Evolutionary conservation across 1,140 invertebrate species (phyloP), one percentile per base, ranked within the genome.

Genomic region (Heliothis subflexa): DNA sequence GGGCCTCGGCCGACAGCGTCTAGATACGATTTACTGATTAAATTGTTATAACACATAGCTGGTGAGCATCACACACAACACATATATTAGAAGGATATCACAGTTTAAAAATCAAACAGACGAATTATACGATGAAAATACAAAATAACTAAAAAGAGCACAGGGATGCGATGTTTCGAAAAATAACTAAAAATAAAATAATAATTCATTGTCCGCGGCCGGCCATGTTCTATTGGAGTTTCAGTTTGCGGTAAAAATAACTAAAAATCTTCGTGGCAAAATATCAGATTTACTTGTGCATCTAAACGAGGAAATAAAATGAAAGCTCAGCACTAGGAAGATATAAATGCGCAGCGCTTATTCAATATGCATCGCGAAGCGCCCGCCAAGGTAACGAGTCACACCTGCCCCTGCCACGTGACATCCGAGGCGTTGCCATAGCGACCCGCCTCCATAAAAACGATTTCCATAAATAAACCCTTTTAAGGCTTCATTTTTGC

Each of bases 301-400:
- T 50, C 50, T 54, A 54, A 70, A 70, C 66, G 52, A 70, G 66
- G 52, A 70, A 70, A 73, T 73, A 73, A 73, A 59, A 59, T 16
- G 54, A 73, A 40, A 11, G 11, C 45, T 75, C 45, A 16, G 21
- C 45, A 71, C 54, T 5, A 71, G 76, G 64, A 55, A 61, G 2
- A 78, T 47, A 50, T 59, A 78, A 78, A 50, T 71, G 50, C 16
- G 54, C 64, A 52, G 64, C 33, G 64, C 54, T 71, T 71, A 78
- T 78, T 45, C 52, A 70, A 61, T 71, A 78, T 71, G 64, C 76
- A 71, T 78, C 55, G 54, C 45, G 76, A 18, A 47, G 50, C 18
- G 66, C 66, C 52, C 14, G 11, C 25, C 54, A 66, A 54, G 28
- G 73, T 64, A 74, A 61, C 55, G 72, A 64, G 12, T 54, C 40